These are phyloP conservation scores for Odontocolon sp. DNA, from an alignment of 2,888 invertebrate genomes.

Conservation along the genomic window DNA sequence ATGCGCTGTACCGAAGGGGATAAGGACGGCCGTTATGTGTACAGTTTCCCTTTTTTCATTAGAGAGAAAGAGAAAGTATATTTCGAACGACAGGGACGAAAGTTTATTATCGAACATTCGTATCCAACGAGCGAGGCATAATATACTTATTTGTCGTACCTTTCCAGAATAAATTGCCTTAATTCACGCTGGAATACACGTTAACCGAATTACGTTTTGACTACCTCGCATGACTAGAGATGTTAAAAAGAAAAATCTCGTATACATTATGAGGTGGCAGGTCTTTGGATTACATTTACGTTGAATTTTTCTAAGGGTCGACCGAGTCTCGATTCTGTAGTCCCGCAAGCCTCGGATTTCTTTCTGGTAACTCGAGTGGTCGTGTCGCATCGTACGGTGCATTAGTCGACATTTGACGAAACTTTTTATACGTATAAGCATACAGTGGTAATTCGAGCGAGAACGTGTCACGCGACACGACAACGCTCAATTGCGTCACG, in stretches of 20 bases:
- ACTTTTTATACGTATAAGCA: neutral
- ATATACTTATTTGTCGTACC: neutral
- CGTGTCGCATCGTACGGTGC: conserved; percentile 12
- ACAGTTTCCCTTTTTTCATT: neutral
- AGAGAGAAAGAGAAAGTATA: neutral
- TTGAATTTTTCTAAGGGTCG: conserved; percentile 46
- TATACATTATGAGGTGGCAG: conserved; percentile 19
- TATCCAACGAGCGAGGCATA: neutral
- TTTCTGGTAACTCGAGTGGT: conserved; percentile 49
- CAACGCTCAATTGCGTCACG: conserved; percentile 45
- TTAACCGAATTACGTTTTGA: conserved; percentile 44
- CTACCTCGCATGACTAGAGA: conserved; percentile 16
- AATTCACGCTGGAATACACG: conserved; percentile 52
- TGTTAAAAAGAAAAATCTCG: conserved; percentile 11
- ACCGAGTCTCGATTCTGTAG: conserved; percentile 1
- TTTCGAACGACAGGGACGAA: neutral
- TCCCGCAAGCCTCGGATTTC: conserved; percentile 45
- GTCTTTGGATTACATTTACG: conserved; percentile 38
- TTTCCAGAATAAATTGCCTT: conserved; percentile 26
- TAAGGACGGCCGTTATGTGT: neutral
- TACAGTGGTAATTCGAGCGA: conserved; percentile 56
- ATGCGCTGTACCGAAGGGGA: neutral
- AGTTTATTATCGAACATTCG: neutral
- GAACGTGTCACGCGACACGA: conserved; percentile 57
- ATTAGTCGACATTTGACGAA: conserved; percentile 51